Percentiles rank a stretch among this genome's conserved stretches.
Conservation (phyloP, 2,113 vertebrate species). For the Mobula birostris region DNA sequence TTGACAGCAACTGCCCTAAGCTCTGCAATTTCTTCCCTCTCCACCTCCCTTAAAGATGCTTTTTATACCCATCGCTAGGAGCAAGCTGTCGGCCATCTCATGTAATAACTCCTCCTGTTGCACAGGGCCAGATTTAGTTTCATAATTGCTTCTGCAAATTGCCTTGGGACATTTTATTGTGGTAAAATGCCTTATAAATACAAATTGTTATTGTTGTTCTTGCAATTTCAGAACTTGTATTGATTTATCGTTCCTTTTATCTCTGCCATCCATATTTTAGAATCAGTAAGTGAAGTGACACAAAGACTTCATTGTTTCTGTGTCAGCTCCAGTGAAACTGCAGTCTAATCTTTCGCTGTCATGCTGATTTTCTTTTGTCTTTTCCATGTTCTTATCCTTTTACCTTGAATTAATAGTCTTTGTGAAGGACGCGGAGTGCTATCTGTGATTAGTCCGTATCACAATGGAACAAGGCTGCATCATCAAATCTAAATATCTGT, state of each 20-base stretch:
- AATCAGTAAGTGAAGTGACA: background rate
- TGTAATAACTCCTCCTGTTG: too few species aligned
- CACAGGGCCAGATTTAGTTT: too few species aligned
- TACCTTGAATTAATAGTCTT: background rate
- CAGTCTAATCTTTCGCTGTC: background rate
- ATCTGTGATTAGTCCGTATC: background rate
- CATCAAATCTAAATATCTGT: background rate
- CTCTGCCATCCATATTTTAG: background rate
- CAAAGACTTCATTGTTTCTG: background rate
- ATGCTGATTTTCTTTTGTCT: background rate
- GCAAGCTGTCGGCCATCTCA: too few species aligned
- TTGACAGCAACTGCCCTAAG: too few species aligned
- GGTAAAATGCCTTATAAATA: too few species aligned
- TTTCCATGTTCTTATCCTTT: background rate
- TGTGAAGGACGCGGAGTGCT: background rate
- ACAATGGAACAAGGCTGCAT: background rate
- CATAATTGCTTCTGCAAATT: too few species aligned
- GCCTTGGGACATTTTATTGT: too few species aligned
- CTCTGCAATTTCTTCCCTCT: too few species aligned
- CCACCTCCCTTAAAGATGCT: too few species aligned
- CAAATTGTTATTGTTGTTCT: background rate
- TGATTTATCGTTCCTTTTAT: background rate
- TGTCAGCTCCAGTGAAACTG: background rate
- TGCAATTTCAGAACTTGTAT: background rate
- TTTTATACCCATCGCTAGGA: too few species aligned